phyloP scores from a whole-genome alignment of 1,140 invertebrate species.

The Whitmania pigra region DNA sequence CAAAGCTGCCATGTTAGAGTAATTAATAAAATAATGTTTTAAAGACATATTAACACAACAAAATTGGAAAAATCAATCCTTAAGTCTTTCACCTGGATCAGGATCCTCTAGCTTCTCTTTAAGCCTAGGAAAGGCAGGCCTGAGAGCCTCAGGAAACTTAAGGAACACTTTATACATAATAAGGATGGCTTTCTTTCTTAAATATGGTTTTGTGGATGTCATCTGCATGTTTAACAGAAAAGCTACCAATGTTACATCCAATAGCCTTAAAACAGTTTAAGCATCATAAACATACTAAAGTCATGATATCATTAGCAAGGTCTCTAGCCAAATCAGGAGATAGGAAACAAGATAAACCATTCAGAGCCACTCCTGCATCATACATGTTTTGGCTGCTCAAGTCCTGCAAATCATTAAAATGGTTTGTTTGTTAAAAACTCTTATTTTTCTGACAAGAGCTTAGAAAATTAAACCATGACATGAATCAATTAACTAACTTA shows the following conservation, averaged over 20 bases:
- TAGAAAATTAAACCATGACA: slow-evolving; percentile 10
- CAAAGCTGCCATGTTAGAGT: neutral
- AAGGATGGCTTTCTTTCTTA: slow-evolving; percentile 94
- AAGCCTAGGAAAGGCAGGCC: slow-evolving; percentile 91
- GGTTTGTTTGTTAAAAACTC: slow-evolving; percentile 14
- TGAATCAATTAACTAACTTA: neutral
- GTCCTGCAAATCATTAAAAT: slow-evolving; percentile 49
- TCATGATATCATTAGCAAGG: slow-evolving; percentile 97
- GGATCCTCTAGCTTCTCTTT: slow-evolving; percentile 99
- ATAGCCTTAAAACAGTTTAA: slow-evolving; percentile 11
- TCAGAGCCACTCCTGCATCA: slow-evolving; percentile 88
- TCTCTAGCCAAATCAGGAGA: slow-evolving; percentile 88
- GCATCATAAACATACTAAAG: slow-evolving; percentile 55
- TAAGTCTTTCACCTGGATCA: slow-evolving; percentile 62
- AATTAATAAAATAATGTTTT: neutral
- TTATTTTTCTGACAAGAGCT: neutral
- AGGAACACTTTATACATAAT: slow-evolving; percentile 99
- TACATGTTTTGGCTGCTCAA: slow-evolving; percentile 96
- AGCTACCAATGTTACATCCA: neutral
- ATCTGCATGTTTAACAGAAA: slow-evolving; percentile 49
- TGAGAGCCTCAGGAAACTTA: slow-evolving; percentile 91
- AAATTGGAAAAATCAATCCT: neutral
- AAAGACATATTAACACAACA: neutral
- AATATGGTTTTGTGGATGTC: slow-evolving; percentile 87
- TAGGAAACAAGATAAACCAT: slow-evolving; percentile 91